Evolutionary conservation across 2,888 invertebrate genomes (phyloP).

Genomic region (Pammene fasciana): DNA sequence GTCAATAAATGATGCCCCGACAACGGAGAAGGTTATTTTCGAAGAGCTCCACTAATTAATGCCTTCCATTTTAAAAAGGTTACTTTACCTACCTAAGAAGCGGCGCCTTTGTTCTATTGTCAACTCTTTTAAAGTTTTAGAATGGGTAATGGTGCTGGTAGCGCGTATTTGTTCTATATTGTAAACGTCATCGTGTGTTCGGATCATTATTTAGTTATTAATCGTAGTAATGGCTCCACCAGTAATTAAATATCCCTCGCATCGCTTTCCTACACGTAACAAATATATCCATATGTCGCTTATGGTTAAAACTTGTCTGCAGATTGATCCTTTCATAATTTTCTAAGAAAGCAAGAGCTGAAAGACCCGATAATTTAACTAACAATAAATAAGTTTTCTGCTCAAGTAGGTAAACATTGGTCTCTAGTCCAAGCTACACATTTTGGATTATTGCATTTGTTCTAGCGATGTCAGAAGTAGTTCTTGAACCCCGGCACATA

Average conservation of each 20-base stretch:
- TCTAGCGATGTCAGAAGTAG: not conserved
- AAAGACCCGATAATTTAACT: no score
- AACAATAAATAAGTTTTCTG: not conserved
- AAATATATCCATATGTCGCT: no score
- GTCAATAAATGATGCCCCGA: conserved; percentile 76
- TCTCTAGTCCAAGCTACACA: not conserved
- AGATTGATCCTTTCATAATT: no score
- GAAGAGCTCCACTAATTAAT: conserved; percentile 80
- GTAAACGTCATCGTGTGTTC: conserved; percentile 9
- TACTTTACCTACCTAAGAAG: conserved; percentile 56
- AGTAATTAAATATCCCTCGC: not conserved
- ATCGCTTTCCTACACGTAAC: no score
- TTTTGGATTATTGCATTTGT: not conserved
- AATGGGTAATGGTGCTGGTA: conserved; percentile 45
- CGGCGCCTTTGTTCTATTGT: conserved; percentile 74
- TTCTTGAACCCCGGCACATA: conserved; percentile 4
- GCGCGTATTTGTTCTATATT: conserved; percentile 9
- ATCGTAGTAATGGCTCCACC: not conserved
- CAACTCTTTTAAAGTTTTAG: conserved; percentile 58
- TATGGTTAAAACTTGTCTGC: no score
- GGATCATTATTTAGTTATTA: conserved; percentile 7
- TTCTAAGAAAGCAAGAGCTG: no score
- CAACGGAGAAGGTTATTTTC: conserved; percentile 79
- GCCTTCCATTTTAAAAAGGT: conserved; percentile 68
- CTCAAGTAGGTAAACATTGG: not conserved